phyloP scores from a whole-genome alignment of 2,888 invertebrate species.

The Spilarctia lutea region DNA sequence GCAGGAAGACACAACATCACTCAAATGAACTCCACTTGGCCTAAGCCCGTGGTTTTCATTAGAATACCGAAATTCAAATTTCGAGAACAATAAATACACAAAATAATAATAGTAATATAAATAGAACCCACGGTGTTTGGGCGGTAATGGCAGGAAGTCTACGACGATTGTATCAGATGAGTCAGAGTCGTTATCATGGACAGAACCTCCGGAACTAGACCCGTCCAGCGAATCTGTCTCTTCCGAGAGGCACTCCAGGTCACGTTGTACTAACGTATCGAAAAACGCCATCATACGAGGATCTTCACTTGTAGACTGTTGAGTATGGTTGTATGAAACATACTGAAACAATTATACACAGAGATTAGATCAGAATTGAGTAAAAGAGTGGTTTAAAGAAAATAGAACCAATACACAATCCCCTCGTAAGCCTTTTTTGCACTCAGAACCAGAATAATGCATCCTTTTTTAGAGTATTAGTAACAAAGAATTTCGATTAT shows the following conservation, averaged over 20 bases:
- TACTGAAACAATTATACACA: constrained; percentile 77
- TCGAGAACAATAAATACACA: too few relatives aligned
- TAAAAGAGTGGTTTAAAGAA: neutral
- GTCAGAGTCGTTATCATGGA: constrained; percentile 66
- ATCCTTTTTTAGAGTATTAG: neutral
- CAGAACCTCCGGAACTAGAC: constrained; percentile 64
- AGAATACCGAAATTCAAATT: too few relatives aligned
- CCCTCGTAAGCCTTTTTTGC: neutral
- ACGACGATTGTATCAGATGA: constrained; percentile 71
- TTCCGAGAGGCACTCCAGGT: constrained; percentile 92
- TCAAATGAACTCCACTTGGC: too few relatives aligned
- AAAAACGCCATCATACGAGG: constrained; percentile 99
- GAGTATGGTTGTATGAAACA: constrained; percentile 95
- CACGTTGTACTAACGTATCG: constrained; percentile 96
- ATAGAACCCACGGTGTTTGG: constrained; percentile 68
- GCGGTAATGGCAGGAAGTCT: constrained; percentile 73
- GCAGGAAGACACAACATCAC: too few relatives aligned
- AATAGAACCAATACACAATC: neutral
- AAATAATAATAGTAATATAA: too few relatives aligned
- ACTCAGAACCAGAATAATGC: neutral
- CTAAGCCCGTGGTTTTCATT: too few relatives aligned
- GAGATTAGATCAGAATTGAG: neutral
- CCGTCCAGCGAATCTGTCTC: constrained; percentile 81
- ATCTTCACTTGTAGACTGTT: constrained; percentile 95
- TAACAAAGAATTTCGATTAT: too few relatives aligned